Conservation (phyloP, 1,140 invertebrate species). For the Nasonia longicornis region DNA sequence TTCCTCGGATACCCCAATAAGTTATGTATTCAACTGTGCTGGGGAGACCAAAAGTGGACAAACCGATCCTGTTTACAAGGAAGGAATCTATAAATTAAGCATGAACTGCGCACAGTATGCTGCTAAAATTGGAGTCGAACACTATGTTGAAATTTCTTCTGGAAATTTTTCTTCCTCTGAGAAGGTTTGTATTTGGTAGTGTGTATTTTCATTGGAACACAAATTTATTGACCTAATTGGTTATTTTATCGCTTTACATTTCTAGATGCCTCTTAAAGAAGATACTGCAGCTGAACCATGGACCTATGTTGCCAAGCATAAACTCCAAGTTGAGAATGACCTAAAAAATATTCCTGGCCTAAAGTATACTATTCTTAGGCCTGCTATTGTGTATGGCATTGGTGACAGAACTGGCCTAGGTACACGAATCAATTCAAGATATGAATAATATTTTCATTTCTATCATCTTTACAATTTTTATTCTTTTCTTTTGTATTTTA, state of each 20-base stretch:
- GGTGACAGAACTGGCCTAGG: slow-evolving; percentile 83
- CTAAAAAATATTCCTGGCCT: slow-evolving; percentile 76
- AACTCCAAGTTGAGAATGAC: slow-evolving; percentile 85
- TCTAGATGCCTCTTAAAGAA: slow-evolving; percentile 80
- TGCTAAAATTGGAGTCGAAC: slow-evolving; percentile 75
- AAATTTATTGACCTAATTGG: neutral
- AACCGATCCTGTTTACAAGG: slow-evolving; percentile 88
- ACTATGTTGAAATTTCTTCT: slow-evolving; percentile 87
- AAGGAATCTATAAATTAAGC: slow-evolving; percentile 88
- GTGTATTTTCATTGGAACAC: neutral
- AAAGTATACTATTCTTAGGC: slow-evolving; percentile 85
- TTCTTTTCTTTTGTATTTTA: slow-evolving; percentile 60
- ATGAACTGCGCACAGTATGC: slow-evolving; percentile 85
- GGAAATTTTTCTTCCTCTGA: slow-evolving; percentile 84
- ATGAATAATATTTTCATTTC: neutral
- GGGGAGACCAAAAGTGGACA: slow-evolving; percentile 90
- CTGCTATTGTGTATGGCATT: slow-evolving; percentile 87
- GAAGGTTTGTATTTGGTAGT: slow-evolving; percentile 72
- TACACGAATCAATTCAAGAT: slow-evolving; percentile 1
- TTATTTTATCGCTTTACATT: slow-evolving; percentile 46
- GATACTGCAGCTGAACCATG: slow-evolving; percentile 82
- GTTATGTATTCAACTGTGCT: slow-evolving; percentile 89
- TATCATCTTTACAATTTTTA: neutral
- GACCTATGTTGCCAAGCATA: slow-evolving; percentile 86
- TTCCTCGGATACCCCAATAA: slow-evolving; percentile 73